Base-by-base conservation (phyloP, 2,113 vertebrate genomes). In the Lutjanus erythropterus region DNA sequence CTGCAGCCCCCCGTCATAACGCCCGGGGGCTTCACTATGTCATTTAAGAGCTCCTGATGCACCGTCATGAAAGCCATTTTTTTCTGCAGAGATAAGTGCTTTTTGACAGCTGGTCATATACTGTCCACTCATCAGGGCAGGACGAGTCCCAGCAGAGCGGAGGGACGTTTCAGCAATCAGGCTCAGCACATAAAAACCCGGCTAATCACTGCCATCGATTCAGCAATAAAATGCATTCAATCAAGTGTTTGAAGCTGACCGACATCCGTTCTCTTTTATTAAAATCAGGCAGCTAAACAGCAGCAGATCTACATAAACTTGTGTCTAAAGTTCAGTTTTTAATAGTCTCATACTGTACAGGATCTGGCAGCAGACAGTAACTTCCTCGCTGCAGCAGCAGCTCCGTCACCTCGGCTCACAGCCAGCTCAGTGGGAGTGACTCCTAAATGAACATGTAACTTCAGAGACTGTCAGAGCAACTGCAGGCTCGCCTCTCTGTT, bases 371-470 rank as follows among this genome's bases (percentile, higher is more conserved):
- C 74, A 47, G 75, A 61, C 70, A 10, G 52, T n/a, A n/a, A 9
- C 65, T 16, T 68, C 65, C 65, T 50, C 29, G 10, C 41, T 14
- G 60, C 60, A 39, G 41, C 41, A 19, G 42, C 15, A 19, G 42
- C 42, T 23, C 25, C 29, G 2, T 39, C 44, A 27, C 37, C 60
- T 65, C 21, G 72, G 72, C 72, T 75, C 60, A 6, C 1, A 25
- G 49, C 72, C 60, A 75, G 39, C 46, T 62, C 71, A 52, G 71
- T 74, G 71, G 71, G 71, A 74, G 59, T 0, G 46, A 41, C 59
- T 65, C 49, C 60, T 33, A 44, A 64, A 75, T 65, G 72, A 55
- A 55, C 58, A 29, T 29, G 71, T 50, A 61, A 31, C 23, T 52
- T 61, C 46, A 50, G 70, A 60, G 55, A 56, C 23, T 42, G 67